Evolutionary conservation across 64 coral and sea anemone species (phyloP).

Genomic region (Montipora sp.): DNA sequence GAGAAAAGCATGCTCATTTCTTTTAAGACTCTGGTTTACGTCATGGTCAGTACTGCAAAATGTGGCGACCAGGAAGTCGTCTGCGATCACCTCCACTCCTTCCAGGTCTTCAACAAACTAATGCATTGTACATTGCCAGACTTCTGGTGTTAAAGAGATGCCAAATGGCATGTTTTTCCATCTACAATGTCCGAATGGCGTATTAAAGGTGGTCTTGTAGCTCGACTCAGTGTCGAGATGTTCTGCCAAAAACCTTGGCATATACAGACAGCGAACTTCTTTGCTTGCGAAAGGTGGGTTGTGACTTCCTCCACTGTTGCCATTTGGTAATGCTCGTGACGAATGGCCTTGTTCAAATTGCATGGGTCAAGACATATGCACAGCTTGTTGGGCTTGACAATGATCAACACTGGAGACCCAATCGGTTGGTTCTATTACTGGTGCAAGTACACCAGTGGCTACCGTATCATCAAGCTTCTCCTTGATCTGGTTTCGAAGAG

Average conservation of each 20-base stretch:
- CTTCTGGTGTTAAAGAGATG: neutral
- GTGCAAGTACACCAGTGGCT: neutral
- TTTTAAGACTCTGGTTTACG: too few relatives aligned
- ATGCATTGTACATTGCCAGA: neutral
- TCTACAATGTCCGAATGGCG: neutral
- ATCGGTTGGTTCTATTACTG: neutral
- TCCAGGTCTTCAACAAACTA: constrained; percentile 11
- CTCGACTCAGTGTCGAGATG: neutral
- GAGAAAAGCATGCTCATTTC: too few relatives aligned
- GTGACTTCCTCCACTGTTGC: neutral
- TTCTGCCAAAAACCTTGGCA: constrained; percentile 13
- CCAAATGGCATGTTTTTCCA: neutral
- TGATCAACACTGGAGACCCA: neutral
- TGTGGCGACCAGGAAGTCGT: neutral
- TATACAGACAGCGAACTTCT: neutral
- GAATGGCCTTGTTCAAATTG: too few relatives aligned
- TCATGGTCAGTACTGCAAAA: too few relatives aligned
- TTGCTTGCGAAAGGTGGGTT: neutral
- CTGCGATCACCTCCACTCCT: constrained; percentile 2
- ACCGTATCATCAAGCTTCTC: neutral
- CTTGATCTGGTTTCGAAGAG: constrained; percentile 18
- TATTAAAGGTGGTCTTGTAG: constrained; percentile 1
- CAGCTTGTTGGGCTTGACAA: too few relatives aligned
- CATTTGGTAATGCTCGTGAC: too few relatives aligned
- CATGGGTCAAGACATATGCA: too few relatives aligned